Conservation (phyloP, 2,888 invertebrate species). For the Drosophila picticornis region DNA sequence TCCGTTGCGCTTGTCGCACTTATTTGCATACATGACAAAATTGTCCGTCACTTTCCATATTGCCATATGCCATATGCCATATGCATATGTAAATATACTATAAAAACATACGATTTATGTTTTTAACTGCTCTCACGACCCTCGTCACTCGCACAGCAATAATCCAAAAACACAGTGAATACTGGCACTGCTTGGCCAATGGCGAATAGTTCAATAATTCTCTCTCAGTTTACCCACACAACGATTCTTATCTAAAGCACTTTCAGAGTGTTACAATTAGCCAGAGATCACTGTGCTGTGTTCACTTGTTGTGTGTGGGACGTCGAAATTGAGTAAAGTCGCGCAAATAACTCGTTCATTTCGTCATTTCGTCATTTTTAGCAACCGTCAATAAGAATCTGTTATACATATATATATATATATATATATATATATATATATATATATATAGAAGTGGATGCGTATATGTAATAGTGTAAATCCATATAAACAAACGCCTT, state of each 20-base stretch:
- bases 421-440: not conserved
- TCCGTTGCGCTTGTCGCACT: slow-evolving; percentile 13
- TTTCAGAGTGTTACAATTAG: not conserved
- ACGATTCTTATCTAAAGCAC: not conserved
- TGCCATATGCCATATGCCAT: slow-evolving; percentile 15
- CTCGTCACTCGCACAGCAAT: slow-evolving; percentile 4
- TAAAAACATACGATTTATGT: slow-evolving; percentile 14
- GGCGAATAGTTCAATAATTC: not conserved
- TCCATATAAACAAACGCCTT: slow-evolving; percentile 59
- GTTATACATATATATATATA: slow-evolving; percentile 36
- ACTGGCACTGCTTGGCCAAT: not conserved
- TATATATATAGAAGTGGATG: slow-evolving; percentile 15
- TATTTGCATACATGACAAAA: slow-evolving; percentile 28
- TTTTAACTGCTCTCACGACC: slow-evolving; percentile 15
- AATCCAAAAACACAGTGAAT: slow-evolving; percentile 13
- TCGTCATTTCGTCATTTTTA: slow-evolving; percentile 74
- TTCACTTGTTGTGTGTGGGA: slow-evolving; percentile 46
- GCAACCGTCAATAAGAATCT: slow-evolving; percentile 69
- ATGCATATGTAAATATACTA: slow-evolving; percentile 29
- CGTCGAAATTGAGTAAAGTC: slow-evolving; percentile 62
- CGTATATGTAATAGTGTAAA: slow-evolving; percentile 53
- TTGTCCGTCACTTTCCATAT: slow-evolving; percentile 15
- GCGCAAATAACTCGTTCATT: slow-evolving; percentile 75
- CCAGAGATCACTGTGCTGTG: slow-evolving; percentile 5
- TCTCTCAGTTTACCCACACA: not conserved